Conservation (phyloP, 1,140 invertebrate genomes). For the Drosophila carrolli region DNA sequence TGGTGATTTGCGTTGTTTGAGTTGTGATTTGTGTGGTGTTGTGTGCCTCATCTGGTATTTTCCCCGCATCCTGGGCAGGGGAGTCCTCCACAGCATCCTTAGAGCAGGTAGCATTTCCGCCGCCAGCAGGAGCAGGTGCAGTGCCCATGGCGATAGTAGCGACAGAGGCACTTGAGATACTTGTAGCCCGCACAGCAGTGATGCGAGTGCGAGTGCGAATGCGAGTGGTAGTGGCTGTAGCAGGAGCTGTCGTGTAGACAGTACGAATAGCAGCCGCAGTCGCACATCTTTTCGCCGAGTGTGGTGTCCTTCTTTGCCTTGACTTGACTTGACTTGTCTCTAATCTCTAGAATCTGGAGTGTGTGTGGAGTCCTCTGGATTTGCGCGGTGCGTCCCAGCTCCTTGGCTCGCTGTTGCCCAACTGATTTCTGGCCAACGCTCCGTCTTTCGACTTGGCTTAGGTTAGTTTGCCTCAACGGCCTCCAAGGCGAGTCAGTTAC, state of each 20-base stretch:
- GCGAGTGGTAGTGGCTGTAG: conserved; percentile 67
- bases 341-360: conserved; percentile 6
- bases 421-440: conserved; percentile 80
- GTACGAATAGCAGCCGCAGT: conserved; percentile 76
- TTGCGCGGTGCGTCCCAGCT: conserved; percentile 40
- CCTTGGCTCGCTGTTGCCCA: conserved; percentile 54
- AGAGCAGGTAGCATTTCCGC: conserved; percentile 74
- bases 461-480: conserved; percentile 58
- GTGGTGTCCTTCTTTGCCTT: neutral
- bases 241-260: conserved; percentile 73
- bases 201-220: conserved; percentile 66
- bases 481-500: conserved; percentile 28
- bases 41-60: conserved; percentile 10
- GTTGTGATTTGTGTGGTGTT: conserved; percentile 59
- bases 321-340: neutral
- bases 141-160: conserved; percentile 73
- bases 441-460: conserved; percentile 74
- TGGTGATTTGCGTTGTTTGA: conserved; percentile 63
- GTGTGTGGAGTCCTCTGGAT: neutral
- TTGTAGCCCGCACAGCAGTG: conserved; percentile 77
- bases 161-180: conserved; percentile 77
- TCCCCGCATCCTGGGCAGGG: neutral
- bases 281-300: conserved; percentile 60
- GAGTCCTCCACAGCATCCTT: conserved; percentile 18
- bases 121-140: conserved; percentile 80